Evolutionary conservation across 2,113 vertebrate genomes (phyloP).

Genomic region (Stegostoma tigrinum): DNA sequence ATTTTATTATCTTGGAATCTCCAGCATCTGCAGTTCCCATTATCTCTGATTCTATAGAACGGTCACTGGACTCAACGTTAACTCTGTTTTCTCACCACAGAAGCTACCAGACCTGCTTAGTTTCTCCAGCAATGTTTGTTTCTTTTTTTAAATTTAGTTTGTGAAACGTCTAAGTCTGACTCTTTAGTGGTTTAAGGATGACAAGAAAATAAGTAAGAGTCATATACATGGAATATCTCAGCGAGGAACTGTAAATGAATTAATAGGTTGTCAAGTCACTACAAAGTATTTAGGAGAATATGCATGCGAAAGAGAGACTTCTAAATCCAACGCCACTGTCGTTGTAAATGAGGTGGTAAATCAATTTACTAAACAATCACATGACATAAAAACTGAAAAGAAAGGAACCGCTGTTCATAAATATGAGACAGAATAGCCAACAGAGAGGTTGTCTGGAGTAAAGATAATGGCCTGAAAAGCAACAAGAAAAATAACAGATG

Average conservation of each 20-base stretch:
- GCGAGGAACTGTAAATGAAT: conserved; percentile 54
- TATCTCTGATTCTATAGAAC: no score
- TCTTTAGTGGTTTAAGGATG: conserved; percentile 75
- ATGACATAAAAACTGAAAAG: conserved; percentile 66
- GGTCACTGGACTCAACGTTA: no score
- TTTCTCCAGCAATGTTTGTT: no score
- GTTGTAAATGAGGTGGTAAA: conserved; percentile 72
- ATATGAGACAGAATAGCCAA: conserved; percentile 65
- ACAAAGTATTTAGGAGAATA: conserved; percentile 80
- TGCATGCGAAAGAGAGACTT: conserved; percentile 69
- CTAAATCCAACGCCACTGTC: conserved; percentile 67
- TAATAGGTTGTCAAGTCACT: conserved; percentile 59
- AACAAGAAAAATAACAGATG: no score
- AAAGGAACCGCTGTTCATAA: conserved; percentile 56
- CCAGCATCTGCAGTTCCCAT: no score
- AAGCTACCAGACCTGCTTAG: no score
- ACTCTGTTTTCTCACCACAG: no score
- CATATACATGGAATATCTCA: conserved; percentile 72
- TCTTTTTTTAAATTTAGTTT: no score
- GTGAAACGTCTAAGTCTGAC: conserved; percentile 65
- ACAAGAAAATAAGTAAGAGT: conserved; percentile 72
- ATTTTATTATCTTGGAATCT: no score
- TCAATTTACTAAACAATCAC: conserved; percentile 64
- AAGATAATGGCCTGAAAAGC: conserved; percentile 58
- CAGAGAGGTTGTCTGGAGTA: conserved; percentile 66